Conservation (phyloP, 2,888 invertebrate genomes). For the Atherix ibis region DNA sequence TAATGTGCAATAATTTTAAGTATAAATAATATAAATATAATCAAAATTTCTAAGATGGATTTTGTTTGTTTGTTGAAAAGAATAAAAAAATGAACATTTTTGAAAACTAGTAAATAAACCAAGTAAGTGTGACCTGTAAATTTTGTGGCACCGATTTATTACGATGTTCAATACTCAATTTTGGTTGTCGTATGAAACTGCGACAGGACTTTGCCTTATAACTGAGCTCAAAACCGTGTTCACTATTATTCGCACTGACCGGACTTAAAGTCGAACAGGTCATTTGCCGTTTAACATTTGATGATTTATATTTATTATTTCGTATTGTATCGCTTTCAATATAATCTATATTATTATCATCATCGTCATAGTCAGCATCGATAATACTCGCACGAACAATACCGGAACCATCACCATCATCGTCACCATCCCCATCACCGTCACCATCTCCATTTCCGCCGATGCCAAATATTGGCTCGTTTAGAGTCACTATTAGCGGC, state of each 20-base stretch:
- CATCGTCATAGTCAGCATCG: neutral
- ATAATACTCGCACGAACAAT: neutral
- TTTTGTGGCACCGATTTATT: conserved; percentile 21
- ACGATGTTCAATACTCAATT: conserved; percentile 19
- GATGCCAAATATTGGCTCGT: conserved; percentile 14
- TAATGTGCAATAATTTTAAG: too few species aligned
- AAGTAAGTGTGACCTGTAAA: conserved; percentile 22
- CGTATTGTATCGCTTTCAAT: conserved; percentile 2
- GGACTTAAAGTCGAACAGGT: conserved; percentile 11
- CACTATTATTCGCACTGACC: conserved; percentile 14
- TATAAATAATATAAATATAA: too few species aligned
- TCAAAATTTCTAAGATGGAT: too few species aligned
- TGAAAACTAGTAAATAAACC: conserved; percentile 5
- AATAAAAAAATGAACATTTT: conserved; percentile 1
- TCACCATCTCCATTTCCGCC: conserved; percentile 14
- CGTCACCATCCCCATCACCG: conserved; percentile 10
- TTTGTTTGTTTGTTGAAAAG: too few species aligned
- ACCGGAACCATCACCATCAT: conserved; percentile 4
- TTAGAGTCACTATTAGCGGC: conserved; percentile 17
- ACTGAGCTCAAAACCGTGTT: conserved; percentile 16
- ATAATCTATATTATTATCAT: conserved; percentile 2
- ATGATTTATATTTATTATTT: neutral
- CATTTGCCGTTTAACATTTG: neutral
- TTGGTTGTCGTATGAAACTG: conserved; percentile 18
- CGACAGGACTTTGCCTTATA: conserved; percentile 19